Evolutionary conservation across 2,797 vertebrate species (phyloP).

Genomic region (Parambassis ranga): DNA sequence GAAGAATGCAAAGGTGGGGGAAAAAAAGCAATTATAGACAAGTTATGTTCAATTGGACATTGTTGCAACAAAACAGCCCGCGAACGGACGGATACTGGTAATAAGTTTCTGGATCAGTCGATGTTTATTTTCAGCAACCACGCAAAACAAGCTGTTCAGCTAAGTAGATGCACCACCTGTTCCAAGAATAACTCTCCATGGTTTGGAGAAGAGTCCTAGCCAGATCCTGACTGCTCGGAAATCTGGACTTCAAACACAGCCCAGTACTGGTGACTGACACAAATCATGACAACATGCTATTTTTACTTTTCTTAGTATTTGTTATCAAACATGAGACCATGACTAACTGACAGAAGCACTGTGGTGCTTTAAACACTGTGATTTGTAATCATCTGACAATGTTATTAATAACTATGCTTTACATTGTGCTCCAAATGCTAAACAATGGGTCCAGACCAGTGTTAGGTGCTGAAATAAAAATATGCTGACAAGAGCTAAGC

Average conservation of each 20-base stretch:
- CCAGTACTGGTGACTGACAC: not conserved
- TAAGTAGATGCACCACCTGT: slow-evolving; percentile 37
- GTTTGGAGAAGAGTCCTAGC: slow-evolving; percentile 16
- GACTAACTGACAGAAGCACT: not conserved
- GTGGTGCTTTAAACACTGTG: too few species aligned
- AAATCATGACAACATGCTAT: not conserved
- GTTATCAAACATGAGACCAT: not conserved
- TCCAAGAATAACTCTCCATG: slow-evolving; percentile 11
- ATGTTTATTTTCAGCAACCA: slow-evolving; percentile 51
- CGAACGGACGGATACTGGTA: slow-evolving; percentile 41
- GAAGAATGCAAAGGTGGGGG: not conserved
- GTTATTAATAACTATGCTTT: not conserved
- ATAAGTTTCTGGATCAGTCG: slow-evolving; percentile 48
- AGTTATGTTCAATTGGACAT: slow-evolving; percentile 63
- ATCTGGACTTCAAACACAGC: not conserved
- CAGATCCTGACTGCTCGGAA: not conserved
- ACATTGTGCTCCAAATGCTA: not conserved
- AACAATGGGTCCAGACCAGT: not conserved
- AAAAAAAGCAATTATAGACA: slow-evolving; percentile 52
- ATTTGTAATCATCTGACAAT: too few species aligned
- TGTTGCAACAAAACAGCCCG: slow-evolving; percentile 35
- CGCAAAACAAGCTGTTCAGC: slow-evolving; percentile 39
- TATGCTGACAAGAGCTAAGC: too few species aligned
- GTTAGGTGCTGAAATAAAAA: too few species aligned
- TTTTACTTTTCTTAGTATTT: not conserved